Evolutionary conservation across 2,113 vertebrate genomes (phyloP).

Genomic region (Oryzias javanicus): DNA sequence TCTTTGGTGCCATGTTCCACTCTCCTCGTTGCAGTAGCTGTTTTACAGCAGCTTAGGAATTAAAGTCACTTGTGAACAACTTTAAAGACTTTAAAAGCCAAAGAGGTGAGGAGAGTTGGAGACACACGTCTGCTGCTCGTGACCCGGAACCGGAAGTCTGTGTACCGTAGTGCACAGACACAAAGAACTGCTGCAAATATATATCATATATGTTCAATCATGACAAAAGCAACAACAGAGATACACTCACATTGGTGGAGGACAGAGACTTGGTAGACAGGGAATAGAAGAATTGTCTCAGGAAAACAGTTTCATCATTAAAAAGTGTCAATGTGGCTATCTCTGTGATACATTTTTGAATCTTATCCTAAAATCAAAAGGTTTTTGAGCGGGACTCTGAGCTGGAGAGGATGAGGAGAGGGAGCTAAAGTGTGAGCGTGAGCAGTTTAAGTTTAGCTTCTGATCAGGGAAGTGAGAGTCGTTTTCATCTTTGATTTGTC

Average conservation of each 20-base stretch:
- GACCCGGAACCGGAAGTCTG: no score
- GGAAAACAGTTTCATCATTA: slow-evolving; percentile 54
- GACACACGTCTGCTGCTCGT: no score
- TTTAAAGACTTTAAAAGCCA: no score
- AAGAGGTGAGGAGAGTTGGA: no score
- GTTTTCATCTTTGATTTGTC: slow-evolving; percentile 30
- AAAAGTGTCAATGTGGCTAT: slow-evolving; percentile 48
- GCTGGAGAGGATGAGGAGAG: background rate
- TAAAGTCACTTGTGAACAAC: no score
- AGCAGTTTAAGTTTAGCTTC: background rate
- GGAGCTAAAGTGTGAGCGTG: background rate
- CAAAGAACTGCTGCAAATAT: no score
- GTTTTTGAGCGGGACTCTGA: slow-evolving; percentile 27
- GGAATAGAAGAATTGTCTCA: slow-evolving; percentile 25
- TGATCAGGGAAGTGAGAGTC: background rate
- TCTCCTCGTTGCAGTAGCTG: no score
- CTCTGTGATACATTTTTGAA: slow-evolving; percentile 60
- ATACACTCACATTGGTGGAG: background rate
- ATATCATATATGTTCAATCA: no score
- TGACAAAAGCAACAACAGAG: no score
- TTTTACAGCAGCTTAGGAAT: no score
- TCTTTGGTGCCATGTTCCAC: no score
- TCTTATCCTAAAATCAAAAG: slow-evolving; percentile 40
- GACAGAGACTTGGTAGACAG: background rate
- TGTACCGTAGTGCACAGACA: background rate